Conservation (phyloP, 1,140 invertebrate species). For the Magallana angulata region DNA sequence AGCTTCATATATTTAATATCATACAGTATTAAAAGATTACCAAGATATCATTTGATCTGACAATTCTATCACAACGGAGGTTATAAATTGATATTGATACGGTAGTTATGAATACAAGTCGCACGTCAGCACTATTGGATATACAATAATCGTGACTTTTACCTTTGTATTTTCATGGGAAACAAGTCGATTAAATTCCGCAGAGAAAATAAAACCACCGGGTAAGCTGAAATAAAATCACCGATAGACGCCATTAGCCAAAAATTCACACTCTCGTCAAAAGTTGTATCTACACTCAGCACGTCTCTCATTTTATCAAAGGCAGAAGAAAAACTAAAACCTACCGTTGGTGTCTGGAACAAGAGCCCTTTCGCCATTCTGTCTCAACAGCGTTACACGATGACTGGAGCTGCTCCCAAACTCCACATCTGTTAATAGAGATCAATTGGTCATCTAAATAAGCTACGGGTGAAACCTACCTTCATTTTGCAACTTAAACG, state of each 20-base stretch:
- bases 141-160: neutral
- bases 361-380: neutral
- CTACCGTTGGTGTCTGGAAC: neutral
- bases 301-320: no score
- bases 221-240: neutral
- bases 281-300: no score
- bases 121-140: no score
- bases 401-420: neutral
- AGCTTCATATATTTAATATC: neutral
- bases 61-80: no score
- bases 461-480: no score
- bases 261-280: no score
- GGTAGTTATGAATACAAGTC: no score
- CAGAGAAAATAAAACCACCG: neutral
- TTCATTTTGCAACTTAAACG: no score
- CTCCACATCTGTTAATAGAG: neutral
- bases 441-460: neutral
- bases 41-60: no score
- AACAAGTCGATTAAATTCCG: slow-evolving; percentile 8
- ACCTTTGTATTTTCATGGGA: neutral
- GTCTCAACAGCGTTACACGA: neutral
- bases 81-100: no score
- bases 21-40: neutral
- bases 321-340: no score
- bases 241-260: neutral